Evolutionary conservation across 2,113 vertebrate species (phyloP).

Genomic region (Pelmatolapia mariae): DNA sequence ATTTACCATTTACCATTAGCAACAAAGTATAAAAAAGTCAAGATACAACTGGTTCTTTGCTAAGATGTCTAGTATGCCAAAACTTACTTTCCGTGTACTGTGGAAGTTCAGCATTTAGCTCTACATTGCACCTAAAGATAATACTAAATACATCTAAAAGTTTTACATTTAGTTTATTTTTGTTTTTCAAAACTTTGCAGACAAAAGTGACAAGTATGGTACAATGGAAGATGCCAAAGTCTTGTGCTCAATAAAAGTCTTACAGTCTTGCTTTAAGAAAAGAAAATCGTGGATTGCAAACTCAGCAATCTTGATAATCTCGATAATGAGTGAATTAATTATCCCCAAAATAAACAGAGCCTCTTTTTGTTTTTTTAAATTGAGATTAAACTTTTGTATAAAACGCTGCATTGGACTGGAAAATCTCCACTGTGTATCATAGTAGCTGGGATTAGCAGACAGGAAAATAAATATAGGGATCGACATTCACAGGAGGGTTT

Average conservation of each 20-base stretch:
- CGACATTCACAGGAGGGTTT: background rate
- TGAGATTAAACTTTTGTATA: background rate
- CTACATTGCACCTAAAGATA: background rate
- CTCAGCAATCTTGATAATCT: background rate
- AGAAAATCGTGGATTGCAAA: background rate
- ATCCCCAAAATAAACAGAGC: background rate
- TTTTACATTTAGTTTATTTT: background rate
- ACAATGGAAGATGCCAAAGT: background rate
- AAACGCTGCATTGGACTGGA: background rate
- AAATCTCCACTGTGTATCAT: background rate
- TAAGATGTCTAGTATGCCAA: background rate
- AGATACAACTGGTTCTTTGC: background rate
- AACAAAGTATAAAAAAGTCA: background rate
- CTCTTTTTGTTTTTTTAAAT: background rate
- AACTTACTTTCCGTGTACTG: background rate
- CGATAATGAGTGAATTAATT: background rate
- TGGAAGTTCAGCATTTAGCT: background rate
- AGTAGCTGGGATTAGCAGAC: background rate
- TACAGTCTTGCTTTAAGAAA: background rate
- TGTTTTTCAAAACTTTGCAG: background rate
- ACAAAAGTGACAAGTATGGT: background rate
- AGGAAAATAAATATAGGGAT: background rate
- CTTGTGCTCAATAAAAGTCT: background rate
- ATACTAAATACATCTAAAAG: background rate
- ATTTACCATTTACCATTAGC: background rate